Conservation (phyloP, 2,113 vertebrate species). For the Spea multiplicata region DNA sequence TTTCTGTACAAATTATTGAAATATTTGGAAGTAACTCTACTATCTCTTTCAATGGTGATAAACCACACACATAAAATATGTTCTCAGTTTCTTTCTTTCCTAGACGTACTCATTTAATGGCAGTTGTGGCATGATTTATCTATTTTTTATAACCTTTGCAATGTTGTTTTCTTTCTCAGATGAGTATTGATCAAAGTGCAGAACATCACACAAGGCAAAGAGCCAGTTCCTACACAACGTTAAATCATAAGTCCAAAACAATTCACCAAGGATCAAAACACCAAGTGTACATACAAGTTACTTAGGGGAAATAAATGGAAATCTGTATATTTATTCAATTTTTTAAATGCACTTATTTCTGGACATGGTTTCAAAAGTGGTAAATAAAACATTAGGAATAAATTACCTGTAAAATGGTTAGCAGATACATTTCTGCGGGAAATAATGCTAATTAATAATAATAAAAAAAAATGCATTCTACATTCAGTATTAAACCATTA, state of each 20-base stretch:
- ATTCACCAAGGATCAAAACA: constrained; percentile 15
- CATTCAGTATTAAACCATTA: too few species aligned
- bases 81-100: background rate
- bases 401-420: too few species aligned
- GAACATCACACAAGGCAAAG: constrained; percentile 21
- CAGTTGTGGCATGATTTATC: constrained; percentile 33
- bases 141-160: constrained; percentile 27
- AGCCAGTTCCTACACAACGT: constrained; percentile 3
- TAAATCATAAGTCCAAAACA: constrained; percentile 11
- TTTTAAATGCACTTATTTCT: too few species aligned
- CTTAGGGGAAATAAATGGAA: background rate
- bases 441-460: too few species aligned
- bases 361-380: too few species aligned
- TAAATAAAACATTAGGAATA: too few species aligned
- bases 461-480: too few species aligned
- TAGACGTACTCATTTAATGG: constrained; percentile 1
- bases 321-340: background rate
- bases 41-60: background rate
- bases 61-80: background rate
- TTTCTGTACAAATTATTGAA: background rate
- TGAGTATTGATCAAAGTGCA: constrained; percentile 28
- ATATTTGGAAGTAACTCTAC: background rate
- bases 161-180: constrained; percentile 37
- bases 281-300: constrained; percentile 18
- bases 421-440: too few species aligned